Conservation (phyloP, 2,888 invertebrate genomes). For the Parapristionchus giblindavisi region DNA sequence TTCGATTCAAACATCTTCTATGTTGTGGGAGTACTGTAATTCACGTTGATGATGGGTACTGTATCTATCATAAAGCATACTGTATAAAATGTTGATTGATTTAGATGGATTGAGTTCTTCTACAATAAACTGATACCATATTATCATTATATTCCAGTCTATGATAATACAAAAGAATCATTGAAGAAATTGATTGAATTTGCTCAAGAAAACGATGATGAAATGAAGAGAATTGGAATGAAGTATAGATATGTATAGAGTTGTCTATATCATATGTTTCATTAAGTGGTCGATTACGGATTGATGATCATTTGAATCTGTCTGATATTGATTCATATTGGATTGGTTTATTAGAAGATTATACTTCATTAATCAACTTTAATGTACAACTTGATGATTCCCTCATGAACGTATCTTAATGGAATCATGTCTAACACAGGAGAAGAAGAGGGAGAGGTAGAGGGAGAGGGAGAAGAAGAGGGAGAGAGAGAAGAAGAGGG, state of each 20-base stretch:
- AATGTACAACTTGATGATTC: conserved; percentile 3
- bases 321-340: conserved; percentile 23
- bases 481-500: neutral
- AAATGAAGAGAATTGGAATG: conserved; percentile 33
- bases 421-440: too few species aligned
- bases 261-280: too few species aligned
- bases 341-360: conserved; percentile 22
- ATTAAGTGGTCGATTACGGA: neutral
- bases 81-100: neutral
- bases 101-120: conserved; percentile 38
- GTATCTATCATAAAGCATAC: neutral
- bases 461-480: neutral
- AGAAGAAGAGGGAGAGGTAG: neutral
- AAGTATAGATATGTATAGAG: neutral
- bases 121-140: conserved; percentile 29
- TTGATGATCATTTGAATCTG: conserved; percentile 8
- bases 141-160: conserved; percentile 34
- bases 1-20: conserved; percentile 93
- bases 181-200: conserved; percentile 24
- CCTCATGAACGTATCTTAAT: conserved; percentile 15
- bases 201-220: conserved; percentile 33
- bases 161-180: conserved; percentile 25
- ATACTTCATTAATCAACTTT: conserved; percentile 19
- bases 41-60: conserved; percentile 82
- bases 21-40: conserved; percentile 90